phyloP scores from a whole-genome alignment of 2,113 vertebrate genomes.

The Dissostichus mawsoni region DNA sequence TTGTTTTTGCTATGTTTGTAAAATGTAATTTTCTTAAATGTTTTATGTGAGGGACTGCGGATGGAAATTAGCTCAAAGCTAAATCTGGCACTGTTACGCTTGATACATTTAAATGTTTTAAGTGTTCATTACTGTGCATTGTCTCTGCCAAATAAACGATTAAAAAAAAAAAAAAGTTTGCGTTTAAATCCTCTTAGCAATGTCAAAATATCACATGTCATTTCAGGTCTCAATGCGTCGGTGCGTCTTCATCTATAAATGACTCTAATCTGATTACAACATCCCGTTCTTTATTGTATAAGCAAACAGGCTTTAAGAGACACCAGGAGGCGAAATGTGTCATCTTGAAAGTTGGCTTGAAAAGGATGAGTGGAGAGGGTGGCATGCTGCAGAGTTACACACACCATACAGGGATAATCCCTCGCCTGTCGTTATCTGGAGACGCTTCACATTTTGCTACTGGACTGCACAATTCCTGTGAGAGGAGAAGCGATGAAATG shows the following conservation, averaged over 20 bases:
- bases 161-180: no score
- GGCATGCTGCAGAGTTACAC: constrained; percentile 18
- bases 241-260: constrained; percentile 27
- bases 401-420: constrained; percentile 30
- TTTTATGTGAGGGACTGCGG: no score
- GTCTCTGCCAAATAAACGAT: not conserved
- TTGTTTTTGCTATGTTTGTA: no score
- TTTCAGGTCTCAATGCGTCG: not conserved
- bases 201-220: not conserved
- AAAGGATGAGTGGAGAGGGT: constrained; percentile 4
- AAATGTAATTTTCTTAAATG: no score
- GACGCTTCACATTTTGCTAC: constrained; percentile 20
- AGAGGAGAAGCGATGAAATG: constrained; percentile 45
- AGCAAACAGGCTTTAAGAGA: constrained; percentile 42
- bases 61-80: no score
- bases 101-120: no score
- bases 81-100: no score
- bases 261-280: constrained; percentile 55
- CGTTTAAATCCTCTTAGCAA: not conserved
- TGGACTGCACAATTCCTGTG: constrained; percentile 25
- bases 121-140: no score
- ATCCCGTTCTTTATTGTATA: constrained; percentile 31
- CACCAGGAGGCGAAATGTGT: constrained; percentile 18
- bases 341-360: constrained; percentile 38
- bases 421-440: constrained; percentile 31